Conservation (phyloP, 2,888 invertebrate species). For the Arenicola marina region DNA sequence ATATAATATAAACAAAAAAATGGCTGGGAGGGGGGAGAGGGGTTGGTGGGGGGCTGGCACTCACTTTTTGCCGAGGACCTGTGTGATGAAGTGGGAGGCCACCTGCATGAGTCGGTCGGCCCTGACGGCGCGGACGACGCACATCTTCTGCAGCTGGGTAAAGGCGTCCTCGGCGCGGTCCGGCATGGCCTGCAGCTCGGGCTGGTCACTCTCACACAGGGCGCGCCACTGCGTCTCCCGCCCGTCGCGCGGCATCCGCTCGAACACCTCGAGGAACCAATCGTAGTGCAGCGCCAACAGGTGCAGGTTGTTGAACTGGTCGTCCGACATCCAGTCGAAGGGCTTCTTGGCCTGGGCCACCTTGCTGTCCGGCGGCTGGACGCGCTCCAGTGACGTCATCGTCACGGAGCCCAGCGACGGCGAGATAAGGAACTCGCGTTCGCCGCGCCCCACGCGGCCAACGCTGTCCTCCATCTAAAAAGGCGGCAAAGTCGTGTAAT, state of each 20-base stretch:
- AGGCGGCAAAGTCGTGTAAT: background rate
- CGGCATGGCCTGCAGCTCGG: constrained; percentile 54
- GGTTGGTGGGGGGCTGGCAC: constrained; percentile 3
- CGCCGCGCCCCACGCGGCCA: constrained; percentile 51
- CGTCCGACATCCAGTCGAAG: constrained; percentile 63
- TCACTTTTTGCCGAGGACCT: constrained; percentile 47
- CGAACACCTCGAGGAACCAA: constrained; percentile 62
- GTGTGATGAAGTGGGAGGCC: constrained; percentile 48
- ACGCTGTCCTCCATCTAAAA: constrained; percentile 54
- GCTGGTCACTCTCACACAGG: constrained; percentile 57
- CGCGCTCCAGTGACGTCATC: constrained; percentile 48
- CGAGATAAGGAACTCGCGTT: constrained; percentile 58
- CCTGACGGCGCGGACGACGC: constrained; percentile 56
- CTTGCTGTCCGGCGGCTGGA: constrained; percentile 44
- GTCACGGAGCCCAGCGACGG: constrained; percentile 52
- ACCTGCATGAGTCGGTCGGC: constrained; percentile 57
- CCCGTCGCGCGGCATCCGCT: constrained; percentile 56
- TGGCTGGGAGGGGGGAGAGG: background rate
- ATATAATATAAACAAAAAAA: too few species aligned
- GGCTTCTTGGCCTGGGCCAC: constrained; percentile 53
- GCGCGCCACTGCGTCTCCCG: constrained; percentile 60
- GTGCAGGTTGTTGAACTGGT: constrained; percentile 60
- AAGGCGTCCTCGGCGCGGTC: constrained; percentile 58
- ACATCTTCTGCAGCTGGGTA: constrained; percentile 55
- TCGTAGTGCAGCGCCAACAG: constrained; percentile 58